phyloP scores from a whole-genome alignment of 2,888 invertebrate genomes.

The Spisula solida region DNA sequence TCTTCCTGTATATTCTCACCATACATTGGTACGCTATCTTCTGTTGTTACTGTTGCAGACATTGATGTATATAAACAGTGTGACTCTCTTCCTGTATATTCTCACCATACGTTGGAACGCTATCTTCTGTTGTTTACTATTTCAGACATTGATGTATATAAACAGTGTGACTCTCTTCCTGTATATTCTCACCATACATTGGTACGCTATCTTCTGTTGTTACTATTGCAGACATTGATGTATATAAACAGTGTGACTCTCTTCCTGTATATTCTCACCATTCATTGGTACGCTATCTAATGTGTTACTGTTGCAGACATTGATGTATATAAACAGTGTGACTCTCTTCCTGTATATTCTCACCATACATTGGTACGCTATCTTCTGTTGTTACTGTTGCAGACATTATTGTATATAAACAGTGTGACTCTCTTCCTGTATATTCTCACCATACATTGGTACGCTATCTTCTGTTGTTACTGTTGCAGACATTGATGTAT shows the following conservation, averaged over 20 bases:
- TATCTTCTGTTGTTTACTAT: conserved; percentile 76
- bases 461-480: conserved; percentile 81
- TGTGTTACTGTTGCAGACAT: conserved; percentile 79
- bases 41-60: conserved; percentile 82
- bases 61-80: conserved; percentile 80
- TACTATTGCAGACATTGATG: conserved; percentile 79
- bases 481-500: conserved; percentile 80
- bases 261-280: conserved; percentile 79
- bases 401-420: conserved; percentile 83
- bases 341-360: conserved; percentile 76
- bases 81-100: conserved; percentile 76
- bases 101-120: conserved; percentile 84
- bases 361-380: conserved; percentile 83
- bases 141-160: conserved; percentile 82
- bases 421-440: conserved; percentile 77
- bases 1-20: conserved; percentile 79
- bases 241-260: conserved; percentile 80
- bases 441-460: conserved; percentile 82
- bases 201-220: conserved; percentile 83
- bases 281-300: conserved; percentile 82
- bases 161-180: conserved; percentile 79
- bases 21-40: conserved; percentile 81
- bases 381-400: conserved; percentile 78
- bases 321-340: conserved; percentile 82
- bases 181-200: conserved; percentile 79